Evolutionary conservation across 2,888 invertebrate species (phyloP), one percentile per base, ranked within the genome.

Genomic region (Agrotis puta): DNA sequence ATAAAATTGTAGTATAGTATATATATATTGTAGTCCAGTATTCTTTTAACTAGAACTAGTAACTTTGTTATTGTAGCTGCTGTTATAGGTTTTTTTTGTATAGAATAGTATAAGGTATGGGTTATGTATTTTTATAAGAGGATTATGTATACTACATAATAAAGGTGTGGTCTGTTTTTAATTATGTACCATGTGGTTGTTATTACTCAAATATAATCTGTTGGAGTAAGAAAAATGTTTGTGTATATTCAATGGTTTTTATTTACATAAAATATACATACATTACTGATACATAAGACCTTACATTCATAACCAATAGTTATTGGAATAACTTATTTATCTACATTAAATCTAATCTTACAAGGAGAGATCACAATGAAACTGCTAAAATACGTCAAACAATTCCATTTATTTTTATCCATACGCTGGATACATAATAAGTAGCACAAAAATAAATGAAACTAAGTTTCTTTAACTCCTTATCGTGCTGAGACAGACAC

Each of bases 401-500:
- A 92, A 94, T 94, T 95, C 90, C 95, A 95, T 96, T 96, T 96
- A 96, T 96, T 96, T 94, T 94, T 95, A 95, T 94, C 90, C 84
- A 79, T 74, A 77, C 77, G 66, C 51, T 79, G 68, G 61, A 74
- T 69, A 79, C 71, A 85, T 73, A 81, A 76, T 81, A 72, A 64
- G 83, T 69, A 92, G 93, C 89, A 95, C 93, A 96, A 94, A 94
- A 95, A 95, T 95, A 95, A 96, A 96, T 94, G 94, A 93, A 95
- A 95, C 85, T 74, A 84, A 77, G 85, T 85, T 83, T 85, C 96
- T 79, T 77, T 71, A 70, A 83, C 77, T 80, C 82, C 85, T 93
- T 97, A 98, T 96, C 98, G 98, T 81, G 98, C 97, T 83, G 98
- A 97, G 85, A 98, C 97, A 86, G 98, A 98, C 88, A 99, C 99